Conservation (phyloP, 2,888 invertebrate species). For the Maniola hyperantus region DNA sequence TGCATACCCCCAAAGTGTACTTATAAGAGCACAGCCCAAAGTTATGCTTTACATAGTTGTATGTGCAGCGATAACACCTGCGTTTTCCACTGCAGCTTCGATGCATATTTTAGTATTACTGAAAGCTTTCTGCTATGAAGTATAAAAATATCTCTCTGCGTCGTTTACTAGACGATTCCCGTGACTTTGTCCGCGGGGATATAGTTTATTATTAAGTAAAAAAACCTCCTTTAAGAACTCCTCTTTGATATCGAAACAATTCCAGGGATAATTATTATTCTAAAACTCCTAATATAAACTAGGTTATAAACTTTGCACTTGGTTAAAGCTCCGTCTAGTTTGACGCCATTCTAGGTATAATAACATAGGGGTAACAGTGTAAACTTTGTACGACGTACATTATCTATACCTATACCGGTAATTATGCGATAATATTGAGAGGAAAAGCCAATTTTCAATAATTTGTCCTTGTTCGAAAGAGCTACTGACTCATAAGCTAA, state of each 20-base stretch:
- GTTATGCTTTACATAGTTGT: background rate
- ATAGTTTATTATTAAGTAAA: no score
- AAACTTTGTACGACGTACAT: constrained; percentile 5
- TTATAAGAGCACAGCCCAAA: constrained; percentile 1
- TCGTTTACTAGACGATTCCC: no score
- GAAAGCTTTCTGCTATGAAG: constrained; percentile 11
- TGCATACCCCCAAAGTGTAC: constrained; percentile 4
- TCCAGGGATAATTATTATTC: constrained; percentile 13
- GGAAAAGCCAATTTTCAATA: background rate
- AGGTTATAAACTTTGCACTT: constrained; percentile 19
- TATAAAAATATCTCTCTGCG: background rate
- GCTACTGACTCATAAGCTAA: no score
- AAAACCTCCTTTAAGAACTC: background rate
- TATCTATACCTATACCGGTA: background rate
- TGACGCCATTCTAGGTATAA: background rate
- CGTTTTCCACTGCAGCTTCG: background rate
- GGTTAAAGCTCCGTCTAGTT: constrained; percentile 1
- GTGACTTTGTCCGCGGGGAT: no score
- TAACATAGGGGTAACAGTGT: constrained; percentile 1
- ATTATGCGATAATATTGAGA: no score
- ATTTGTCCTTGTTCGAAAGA: no score
- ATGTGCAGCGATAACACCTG: constrained; percentile 7
- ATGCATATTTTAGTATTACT: constrained; percentile 1
- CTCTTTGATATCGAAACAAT: background rate
- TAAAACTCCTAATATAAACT: constrained; percentile 2